A percentile compares a stretch with the other conserved stretches of the same genome.
phyloP scores from a whole-genome alignment of 2,888 invertebrate species.

The Leptogaster cylindrica region DNA sequence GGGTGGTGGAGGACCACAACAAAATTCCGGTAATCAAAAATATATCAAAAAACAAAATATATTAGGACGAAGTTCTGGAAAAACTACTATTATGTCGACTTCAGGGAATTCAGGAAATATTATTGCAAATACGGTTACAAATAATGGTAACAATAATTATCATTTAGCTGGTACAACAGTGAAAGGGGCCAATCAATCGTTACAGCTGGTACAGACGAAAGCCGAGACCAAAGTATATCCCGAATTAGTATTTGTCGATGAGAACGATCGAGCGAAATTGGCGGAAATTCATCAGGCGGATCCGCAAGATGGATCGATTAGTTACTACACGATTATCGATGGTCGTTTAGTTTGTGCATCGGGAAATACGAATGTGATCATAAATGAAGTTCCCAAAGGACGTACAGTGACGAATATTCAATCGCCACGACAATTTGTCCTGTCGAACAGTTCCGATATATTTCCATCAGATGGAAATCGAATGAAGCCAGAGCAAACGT shows the following conservation, averaged over 20 bases:
- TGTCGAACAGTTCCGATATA: slow-evolving; percentile 21
- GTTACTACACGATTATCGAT: slow-evolving; percentile 51
- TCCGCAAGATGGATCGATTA: slow-evolving; percentile 28
- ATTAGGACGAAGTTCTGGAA: slow-evolving; percentile 49
- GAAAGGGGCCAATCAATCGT: slow-evolving; percentile 53
- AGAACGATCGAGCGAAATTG: slow-evolving; percentile 46
- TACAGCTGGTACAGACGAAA: slow-evolving; percentile 72
- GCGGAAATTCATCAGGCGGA: slow-evolving; percentile 21
- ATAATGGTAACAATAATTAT: slow-evolving; percentile 22
- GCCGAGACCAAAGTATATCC: slow-evolving; percentile 80
- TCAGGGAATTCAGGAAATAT: slow-evolving; percentile 46
- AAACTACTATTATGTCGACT: slow-evolving; percentile 56
- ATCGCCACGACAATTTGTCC: slow-evolving; percentile 21
- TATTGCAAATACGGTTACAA: background rate
- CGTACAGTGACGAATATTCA: background rate
- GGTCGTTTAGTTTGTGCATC: slow-evolving; percentile 50
- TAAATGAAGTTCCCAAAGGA: slow-evolving; percentile 19
- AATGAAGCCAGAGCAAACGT: slow-evolving; percentile 36
- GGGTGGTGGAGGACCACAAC: slow-evolving; percentile 41
- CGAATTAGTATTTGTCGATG: slow-evolving; percentile 65
- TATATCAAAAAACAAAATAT: slow-evolving; percentile 52
- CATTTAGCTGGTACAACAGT: slow-evolving; percentile 53
- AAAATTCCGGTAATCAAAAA: slow-evolving; percentile 29
- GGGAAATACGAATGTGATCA: slow-evolving; percentile 40
- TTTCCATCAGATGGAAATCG: slow-evolving; percentile 20